These are phyloP conservation scores for Saxidomus purpurata DNA, from an alignment of 1,140 invertebrate genomes.

Conservation along the genomic window DNA sequence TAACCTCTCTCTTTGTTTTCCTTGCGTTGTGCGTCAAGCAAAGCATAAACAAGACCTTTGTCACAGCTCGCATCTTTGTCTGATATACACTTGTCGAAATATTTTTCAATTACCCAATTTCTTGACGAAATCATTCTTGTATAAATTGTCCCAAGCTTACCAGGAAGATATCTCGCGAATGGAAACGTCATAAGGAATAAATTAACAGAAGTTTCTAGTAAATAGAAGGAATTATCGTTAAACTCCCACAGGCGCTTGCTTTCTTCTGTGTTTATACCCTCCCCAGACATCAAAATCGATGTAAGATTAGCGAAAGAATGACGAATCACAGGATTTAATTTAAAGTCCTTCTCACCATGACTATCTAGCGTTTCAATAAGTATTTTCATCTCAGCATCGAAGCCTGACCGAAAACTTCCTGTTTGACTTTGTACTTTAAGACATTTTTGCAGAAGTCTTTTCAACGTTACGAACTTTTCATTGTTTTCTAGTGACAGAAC, in stretches of 20 bases:
- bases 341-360: background rate
- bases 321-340: background rate
- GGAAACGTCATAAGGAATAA: background rate
- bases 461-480: background rate
- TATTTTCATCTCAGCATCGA: background rate
- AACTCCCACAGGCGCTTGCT: conserved; percentile 2
- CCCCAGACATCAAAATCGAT: background rate
- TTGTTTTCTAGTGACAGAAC: background rate
- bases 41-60: background rate
- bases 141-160: background rate
- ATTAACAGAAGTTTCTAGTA: conserved; percentile 5
- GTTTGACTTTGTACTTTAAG: background rate
- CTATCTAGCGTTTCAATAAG: background rate
- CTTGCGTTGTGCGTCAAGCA: background rate
- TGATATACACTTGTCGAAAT: background rate
- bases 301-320: background rate
- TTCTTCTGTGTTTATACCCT: background rate
- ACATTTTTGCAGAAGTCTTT: background rate
- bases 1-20: background rate
- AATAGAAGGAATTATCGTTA: background rate
- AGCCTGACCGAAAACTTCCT: background rate
- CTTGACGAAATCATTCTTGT: background rate
- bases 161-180: background rate
- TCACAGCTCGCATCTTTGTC: background rate
- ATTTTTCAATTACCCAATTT: background rate